These are phyloP conservation scores for Amitus sp. DNA, from an alignment of 2,888 invertebrate genomes.

Conservation along the genomic window DNA sequence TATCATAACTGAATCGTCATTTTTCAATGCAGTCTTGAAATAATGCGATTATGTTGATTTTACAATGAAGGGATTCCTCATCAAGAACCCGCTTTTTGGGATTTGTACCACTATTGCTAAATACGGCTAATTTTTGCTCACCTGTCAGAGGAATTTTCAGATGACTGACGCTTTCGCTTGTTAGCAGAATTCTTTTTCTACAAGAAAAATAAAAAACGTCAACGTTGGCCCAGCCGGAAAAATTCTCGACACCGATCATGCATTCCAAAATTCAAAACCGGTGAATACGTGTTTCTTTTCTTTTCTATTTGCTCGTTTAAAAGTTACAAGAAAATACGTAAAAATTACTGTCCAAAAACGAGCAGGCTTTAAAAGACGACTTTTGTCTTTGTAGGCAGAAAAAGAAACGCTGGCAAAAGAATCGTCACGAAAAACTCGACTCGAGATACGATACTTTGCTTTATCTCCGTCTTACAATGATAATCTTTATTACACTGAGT, in stretches of 20 bases:
- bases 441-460: too few relatives aligned
- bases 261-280: constrained; percentile 50
- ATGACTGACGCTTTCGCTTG: constrained; percentile 70
- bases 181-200: constrained; percentile 69
- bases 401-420: constrained; percentile 38
- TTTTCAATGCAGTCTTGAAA: too few relatives aligned
- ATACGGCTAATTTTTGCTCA: constrained; percentile 51
- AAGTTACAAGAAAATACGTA: background rate
- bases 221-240: constrained; percentile 12
- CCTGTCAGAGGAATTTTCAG: constrained; percentile 71
- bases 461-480: constrained; percentile 27
- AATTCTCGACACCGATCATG: constrained; percentile 57
- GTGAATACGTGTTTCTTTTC: constrained; percentile 40
- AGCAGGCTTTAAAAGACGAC: constrained; percentile 44
- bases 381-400: constrained; percentile 27
- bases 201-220: constrained; percentile 49
- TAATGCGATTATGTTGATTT: too few relatives aligned
- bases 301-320: constrained; percentile 45
- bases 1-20: too few relatives aligned
- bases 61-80: too few relatives aligned
- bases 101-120: too few relatives aligned
- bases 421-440: too few relatives aligned
- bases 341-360: constrained; percentile 30
- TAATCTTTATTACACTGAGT: constrained; percentile 62
- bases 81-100: too few relatives aligned